Base-by-base conservation (phyloP, 2,797 vertebrate genomes). In the Smutsia temminckii region DNA sequence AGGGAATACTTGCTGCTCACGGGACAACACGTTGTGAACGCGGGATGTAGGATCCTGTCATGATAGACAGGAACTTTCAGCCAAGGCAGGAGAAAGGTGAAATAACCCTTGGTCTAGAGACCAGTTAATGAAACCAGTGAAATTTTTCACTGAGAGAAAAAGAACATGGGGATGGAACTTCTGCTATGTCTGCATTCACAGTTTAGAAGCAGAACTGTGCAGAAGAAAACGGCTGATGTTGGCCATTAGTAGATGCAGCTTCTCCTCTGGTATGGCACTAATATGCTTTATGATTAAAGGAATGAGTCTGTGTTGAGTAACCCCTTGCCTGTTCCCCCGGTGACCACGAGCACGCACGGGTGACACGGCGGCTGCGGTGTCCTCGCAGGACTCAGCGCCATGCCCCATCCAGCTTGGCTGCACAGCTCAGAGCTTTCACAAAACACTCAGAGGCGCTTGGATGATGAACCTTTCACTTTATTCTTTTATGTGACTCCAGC, bases 371-470 rank as follows among this genome's bases (percentile, higher is more conserved):
- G 29, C 68, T 46, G 57, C 40, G 46, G 16, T 49, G 2, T 6
- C 10, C n/a, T 11, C 0, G 10, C n/a, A 11, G 32, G 59, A 40
- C 40, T 40, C 40, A 5, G 40, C 14, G 27, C 16, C 2, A 0
- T 0, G 46, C 3, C 17, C 23, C 25, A 23, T 32, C 40, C 61
- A 75, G 40, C 46, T 85, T 89, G 92, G 66, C 77, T 17, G 2
- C 34, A 72, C 14, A 34, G 42, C 37, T 66, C 57, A 3, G 55
- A 87, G 34, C 51, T 49, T 69, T 81, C 72, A 66, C 29, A 53
- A 37, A 85, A 79, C 51, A 49, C 80, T 91, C 37, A 46, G 40
- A 85, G 79, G 86, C 61, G 63, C 84, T 89, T 87, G 93, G 71
- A 57, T 59, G 53, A 84, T n/a, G n/a, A 92, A n/a, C 78, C 88